Base-by-base conservation (phyloP, 2,113 vertebrate species). In the Carettochelys insculpta region DNA sequence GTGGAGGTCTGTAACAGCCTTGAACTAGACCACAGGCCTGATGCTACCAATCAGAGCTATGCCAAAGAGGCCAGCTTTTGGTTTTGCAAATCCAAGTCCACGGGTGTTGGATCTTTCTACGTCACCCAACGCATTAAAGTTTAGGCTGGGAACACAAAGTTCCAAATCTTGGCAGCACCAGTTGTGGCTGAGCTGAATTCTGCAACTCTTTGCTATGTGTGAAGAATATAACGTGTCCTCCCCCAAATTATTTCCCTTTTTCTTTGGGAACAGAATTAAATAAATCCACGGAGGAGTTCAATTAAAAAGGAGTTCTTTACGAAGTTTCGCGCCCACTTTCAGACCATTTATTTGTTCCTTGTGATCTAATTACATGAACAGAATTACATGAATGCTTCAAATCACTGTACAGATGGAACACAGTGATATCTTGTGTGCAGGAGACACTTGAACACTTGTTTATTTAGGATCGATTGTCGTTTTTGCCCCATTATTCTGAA, bases 281-380 rank as follows among this genome's bases (percentile, higher is more conserved):
- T 95, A 95, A 95, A 95, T 89, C 92, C 95, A 94, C 95, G 95
- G 95, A 94, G 91, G 87, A 95, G 93, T 95, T 93, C 95, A 95
- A 96, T 96, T 95, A 89, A 92, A 94, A n/a, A 81, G 38, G 45
- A 89, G 80, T 93, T 96, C 76, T 83, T 95, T 92, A 92, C 84
- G 85, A 95, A 95, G 92, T 93, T 80, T 53, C 85, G 93, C 90
- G 94, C 68, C 85, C 81, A 47, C 79, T 92, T 88, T 87, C 92
- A 95, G 94, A 82, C 79, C 52, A 47, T 95, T 95, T 95, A 79
- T 79, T 84, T 89, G 78, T 94, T 81, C 61, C 93, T 92, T 82
- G 94, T 43, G 92, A 87, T 82, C 89, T 92, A 8, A 2, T 83
- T 92, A n/a, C n/a, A n/a, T n/a, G n/a, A 94, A 84, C 0, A 1